Base-by-base conservation (phyloP, 1,140 invertebrate genomes). In the Lysiphlebus fabarum region DNA sequence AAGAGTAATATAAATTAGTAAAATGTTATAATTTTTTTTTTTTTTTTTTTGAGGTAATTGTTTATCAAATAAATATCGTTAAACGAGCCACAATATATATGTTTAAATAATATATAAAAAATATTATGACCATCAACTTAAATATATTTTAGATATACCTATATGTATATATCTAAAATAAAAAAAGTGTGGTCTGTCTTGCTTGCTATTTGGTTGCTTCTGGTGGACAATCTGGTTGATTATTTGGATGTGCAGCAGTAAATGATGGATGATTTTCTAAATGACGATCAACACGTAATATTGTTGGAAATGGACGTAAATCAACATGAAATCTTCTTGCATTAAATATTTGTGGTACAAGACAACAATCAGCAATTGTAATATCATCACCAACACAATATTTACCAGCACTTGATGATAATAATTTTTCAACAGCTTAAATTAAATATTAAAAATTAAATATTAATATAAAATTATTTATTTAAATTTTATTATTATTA, bases 371-470 rank as follows among this genome's bases (percentile, higher is more conserved):
- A 34, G 96, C 95, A 69, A 98, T 78, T 0, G 95, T 94, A 38
- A 98, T 87, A 65, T 92, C 86, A 79, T 99, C 92, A 4, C 95
- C 96, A 3, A 97, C 90, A 73, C 93, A 95, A 71, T 95, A 99
- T 74, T 95, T 94, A 11, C 95, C 96, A 49, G 92, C 88, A 56
- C 86, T 90, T 10, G 88, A 82, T 7, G 87, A 86, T 7, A 99
- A 74, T 8, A 95, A 77, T 73, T 91, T 90, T 80, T 99, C 96
- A 5, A 98, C 85, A 42, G 91, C 93, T 55, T 4, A 7, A 17
- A 12, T n/a, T 9, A 26, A 11, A n/a, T 62, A 61, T 14, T 49
- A 42, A 36, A 44, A 12, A 40, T 9, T n/a, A 54, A 54, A 40
- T n/a, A 9, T 41, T 5, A 54, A 17, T 7, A 8, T 8, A 12